phyloP scores from a whole-genome alignment of 2,888 invertebrate genomes.

The Gastracanthus pulcherrimus region DNA sequence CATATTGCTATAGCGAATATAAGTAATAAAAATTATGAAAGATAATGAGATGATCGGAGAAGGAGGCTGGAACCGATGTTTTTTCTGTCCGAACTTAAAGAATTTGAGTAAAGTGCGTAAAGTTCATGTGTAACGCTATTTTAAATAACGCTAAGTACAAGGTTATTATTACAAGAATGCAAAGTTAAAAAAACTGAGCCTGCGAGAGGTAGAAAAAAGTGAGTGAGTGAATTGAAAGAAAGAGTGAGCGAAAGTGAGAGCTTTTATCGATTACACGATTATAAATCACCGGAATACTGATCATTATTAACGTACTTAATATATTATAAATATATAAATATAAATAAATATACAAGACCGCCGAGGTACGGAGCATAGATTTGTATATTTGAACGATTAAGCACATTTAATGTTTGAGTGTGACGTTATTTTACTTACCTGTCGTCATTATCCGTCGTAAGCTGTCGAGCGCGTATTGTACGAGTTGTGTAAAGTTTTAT shows the following conservation, averaged over 20 bases:
- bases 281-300: slow-evolving; percentile 47
- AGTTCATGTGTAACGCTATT: slow-evolving; percentile 69
- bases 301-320: slow-evolving; percentile 68
- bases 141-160: slow-evolving; percentile 76
- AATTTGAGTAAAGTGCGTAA: slow-evolving; percentile 67
- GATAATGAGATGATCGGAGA: slow-evolving; percentile 63
- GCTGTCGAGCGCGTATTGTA: slow-evolving; percentile 37
- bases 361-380: slow-evolving; percentile 65
- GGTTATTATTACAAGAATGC: slow-evolving; percentile 54
- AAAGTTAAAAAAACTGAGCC: slow-evolving; percentile 12
- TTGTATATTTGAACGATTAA: slow-evolving; percentile 74
- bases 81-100: slow-evolving; percentile 75
- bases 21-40: slow-evolving; percentile 61
- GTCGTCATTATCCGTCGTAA: slow-evolving; percentile 58
- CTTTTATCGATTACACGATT: slow-evolving; percentile 24
- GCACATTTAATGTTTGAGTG: slow-evolving; percentile 71
- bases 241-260: slow-evolving; percentile 25
- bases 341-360: slow-evolving; percentile 42
- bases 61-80: slow-evolving; percentile 59
- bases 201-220: slow-evolving; percentile 1
- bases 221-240: slow-evolving; percentile 9
- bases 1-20: slow-evolving; percentile 71
- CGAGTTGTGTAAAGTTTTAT: slow-evolving; percentile 66
- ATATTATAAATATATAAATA: slow-evolving; percentile 61
- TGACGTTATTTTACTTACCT: slow-evolving; percentile 67